Conservation (phyloP, 2,113 vertebrate species). For the Sula dactylatra region DNA sequence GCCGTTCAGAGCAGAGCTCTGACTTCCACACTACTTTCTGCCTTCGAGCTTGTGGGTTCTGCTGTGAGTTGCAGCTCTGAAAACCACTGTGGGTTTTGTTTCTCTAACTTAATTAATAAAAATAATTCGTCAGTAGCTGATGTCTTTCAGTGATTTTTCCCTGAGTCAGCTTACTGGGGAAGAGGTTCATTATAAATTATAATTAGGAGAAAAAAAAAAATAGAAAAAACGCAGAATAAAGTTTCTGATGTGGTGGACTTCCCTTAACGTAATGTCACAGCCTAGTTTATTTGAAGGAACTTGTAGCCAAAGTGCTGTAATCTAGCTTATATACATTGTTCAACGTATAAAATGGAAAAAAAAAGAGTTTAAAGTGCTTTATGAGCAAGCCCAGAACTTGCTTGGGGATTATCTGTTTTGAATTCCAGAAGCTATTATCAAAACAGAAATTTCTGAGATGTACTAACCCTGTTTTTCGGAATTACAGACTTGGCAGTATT, state of each 20-base stretch:
- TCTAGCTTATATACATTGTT: neutral
- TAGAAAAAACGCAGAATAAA: neutral
- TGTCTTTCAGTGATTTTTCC: conserved; percentile 17
- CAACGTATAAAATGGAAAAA: neutral
- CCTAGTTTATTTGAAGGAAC: neutral
- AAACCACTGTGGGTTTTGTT: conserved; percentile 12
- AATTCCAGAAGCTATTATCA: neutral
- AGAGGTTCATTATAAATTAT: neutral
- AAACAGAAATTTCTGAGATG: neutral
- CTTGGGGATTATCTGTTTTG: neutral
- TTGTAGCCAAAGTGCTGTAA: neutral
- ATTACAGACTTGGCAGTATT: neutral
- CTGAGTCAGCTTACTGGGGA: neutral
- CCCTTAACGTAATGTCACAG: neutral
- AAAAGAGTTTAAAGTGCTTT: neutral
- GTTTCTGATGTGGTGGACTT: neutral
- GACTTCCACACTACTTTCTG: neutral
- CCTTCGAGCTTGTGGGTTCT: neutral
- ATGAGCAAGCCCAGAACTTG: neutral
- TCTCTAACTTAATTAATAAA: conserved; percentile 40
- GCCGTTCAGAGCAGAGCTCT: neutral
- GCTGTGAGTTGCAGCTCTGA: neutral
- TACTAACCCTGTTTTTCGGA: neutral
- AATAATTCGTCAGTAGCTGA: conserved; percentile 27
- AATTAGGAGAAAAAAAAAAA: neutral